Conservation (phyloP, 1,140 invertebrate species). For the Acyrthosiphon pisum region DNA sequence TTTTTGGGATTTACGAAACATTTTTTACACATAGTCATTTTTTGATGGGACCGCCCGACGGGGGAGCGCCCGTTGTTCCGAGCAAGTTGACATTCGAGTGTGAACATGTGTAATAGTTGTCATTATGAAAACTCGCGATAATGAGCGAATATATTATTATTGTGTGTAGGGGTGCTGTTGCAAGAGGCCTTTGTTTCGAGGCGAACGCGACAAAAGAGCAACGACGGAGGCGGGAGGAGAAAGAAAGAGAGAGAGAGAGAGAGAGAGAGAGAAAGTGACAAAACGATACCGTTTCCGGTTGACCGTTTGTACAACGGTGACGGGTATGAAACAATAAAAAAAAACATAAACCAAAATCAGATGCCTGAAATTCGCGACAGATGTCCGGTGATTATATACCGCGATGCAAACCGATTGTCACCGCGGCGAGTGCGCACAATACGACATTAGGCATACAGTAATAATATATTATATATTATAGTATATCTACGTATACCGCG, state of each 20-base stretch:
- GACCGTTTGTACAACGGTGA: constrained; percentile 29
- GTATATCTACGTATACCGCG: too few relatives aligned
- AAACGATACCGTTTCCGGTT: constrained; percentile 27
- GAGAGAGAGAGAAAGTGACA: background rate
- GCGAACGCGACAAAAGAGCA: background rate
- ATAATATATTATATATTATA: too few relatives aligned
- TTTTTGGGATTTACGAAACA: constrained; percentile 43
- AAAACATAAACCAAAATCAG: background rate
- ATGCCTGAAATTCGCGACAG: background rate
- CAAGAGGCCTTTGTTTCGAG: background rate
- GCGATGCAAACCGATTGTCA: background rate
- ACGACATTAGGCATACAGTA: background rate
- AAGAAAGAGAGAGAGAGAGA: background rate
- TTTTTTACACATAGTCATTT: constrained; percentile 10
- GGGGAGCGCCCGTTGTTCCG: constrained; percentile 38
- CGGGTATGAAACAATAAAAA: background rate
- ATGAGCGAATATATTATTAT: constrained; percentile 41
- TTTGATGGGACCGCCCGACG: background rate
- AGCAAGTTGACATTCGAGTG: constrained; percentile 30
- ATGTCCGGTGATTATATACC: background rate
- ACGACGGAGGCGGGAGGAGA: background rate
- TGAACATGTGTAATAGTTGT: constrained; percentile 41
- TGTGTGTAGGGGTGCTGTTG: background rate
- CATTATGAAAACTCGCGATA: constrained; percentile 38
- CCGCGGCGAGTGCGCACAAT: background rate